Percentiles rank a stretch among this genome's conserved stretches.
Conservation (phyloP, 1,140 invertebrate species). For the Coenobita brevimanus region DNA sequence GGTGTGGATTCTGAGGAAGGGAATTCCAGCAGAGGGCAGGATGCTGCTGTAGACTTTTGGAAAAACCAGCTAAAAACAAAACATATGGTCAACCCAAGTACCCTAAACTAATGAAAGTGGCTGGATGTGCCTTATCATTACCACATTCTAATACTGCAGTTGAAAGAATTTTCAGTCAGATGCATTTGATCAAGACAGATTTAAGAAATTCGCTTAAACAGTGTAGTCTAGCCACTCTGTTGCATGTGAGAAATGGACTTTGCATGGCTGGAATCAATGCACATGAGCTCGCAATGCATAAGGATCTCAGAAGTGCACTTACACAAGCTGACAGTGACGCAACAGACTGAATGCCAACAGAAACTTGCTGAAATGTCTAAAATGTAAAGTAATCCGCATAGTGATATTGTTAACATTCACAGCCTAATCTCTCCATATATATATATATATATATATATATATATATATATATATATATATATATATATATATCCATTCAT, state of each 20-base stretch:
- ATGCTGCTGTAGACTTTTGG: constrained; percentile 9
- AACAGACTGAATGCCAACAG: constrained; percentile 13
- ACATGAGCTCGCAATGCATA: constrained; percentile 12
- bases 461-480: too few relatives aligned
- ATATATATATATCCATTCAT: too few relatives aligned
- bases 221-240: constrained; percentile 5
- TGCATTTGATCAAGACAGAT: constrained; percentile 21
- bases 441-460: too few relatives aligned
- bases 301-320: not conserved
- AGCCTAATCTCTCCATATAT: too few relatives aligned
- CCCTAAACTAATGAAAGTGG: not conserved
- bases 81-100: not conserved
- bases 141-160: constrained; percentile 32
- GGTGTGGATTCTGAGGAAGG: constrained; percentile 9
- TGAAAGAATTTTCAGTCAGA: constrained; percentile 14
- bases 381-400: not conserved
- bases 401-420: too few relatives aligned
- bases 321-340: constrained; percentile 5
- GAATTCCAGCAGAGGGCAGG: not conserved
- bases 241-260: constrained; percentile 24
- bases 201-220: constrained; percentile 13
- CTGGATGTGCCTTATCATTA: constrained; percentile 4
- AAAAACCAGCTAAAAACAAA: constrained; percentile 4
- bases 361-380: constrained; percentile 2
- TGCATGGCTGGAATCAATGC: not conserved